Percentiles rank a stretch among this genome's conserved stretches.
phyloP scores from a whole-genome alignment of 2,797 vertebrate species.

The Macropus fuliginosus region DNA sequence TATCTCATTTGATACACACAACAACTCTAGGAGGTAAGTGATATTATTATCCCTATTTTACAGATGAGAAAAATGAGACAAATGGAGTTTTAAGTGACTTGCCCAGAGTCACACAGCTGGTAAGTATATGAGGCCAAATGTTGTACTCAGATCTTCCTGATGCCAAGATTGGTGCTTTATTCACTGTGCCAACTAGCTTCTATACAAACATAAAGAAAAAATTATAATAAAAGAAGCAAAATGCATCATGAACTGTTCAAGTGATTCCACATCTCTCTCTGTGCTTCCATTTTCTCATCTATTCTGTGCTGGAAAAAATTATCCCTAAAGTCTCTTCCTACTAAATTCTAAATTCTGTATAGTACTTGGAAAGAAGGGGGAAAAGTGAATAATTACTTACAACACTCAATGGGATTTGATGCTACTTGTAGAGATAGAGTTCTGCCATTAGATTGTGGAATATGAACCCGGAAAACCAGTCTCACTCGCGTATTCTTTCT shows the following conservation, averaged over 20 bases:
- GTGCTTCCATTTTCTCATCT: neutral
- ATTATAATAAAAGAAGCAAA: neutral
- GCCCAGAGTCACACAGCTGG: neutral
- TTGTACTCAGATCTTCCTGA: neutral
- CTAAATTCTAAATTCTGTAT: neutral
- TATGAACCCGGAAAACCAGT: slow-evolving; percentile 96
- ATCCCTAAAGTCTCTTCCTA: neutral
- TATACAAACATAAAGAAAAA: neutral
- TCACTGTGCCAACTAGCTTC: neutral
- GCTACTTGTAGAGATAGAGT: slow-evolving; percentile 93
- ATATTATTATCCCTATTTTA: neutral
- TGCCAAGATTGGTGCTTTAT: neutral
- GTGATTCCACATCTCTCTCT: neutral
- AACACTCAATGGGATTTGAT: slow-evolving; percentile 98
- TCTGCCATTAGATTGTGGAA: slow-evolving; percentile 94
- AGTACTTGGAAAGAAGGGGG: neutral
- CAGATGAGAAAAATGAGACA: neutral
- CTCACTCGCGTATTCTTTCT: slow-evolving; percentile 96
- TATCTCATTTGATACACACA: neutral
- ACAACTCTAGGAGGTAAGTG: neutral
- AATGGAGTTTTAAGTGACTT: neutral
- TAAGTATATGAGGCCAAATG: neutral
- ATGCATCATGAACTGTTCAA: neutral
- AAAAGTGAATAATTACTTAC: slow-evolving; percentile 87
- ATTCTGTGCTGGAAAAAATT: neutral